These are phyloP conservation scores for Podiceps cristatus DNA, from an alignment of 2,113 vertebrate genomes.

Conservation along the genomic window DNA sequence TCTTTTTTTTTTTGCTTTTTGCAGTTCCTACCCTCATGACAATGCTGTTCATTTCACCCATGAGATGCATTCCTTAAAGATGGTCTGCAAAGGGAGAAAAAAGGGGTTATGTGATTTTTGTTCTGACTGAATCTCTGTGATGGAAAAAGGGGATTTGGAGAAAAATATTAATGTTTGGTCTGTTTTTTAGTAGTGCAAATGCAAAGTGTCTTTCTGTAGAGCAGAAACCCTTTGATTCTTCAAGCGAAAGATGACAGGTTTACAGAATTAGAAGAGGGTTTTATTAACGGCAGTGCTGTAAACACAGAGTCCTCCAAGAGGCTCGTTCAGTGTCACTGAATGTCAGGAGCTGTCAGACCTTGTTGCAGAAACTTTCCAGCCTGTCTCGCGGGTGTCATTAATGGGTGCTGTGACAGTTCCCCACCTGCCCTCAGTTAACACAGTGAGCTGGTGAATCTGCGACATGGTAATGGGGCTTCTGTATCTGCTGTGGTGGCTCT, in stretches of 20 bases:
- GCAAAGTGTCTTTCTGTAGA: constrained; percentile 39
- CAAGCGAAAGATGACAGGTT: background rate
- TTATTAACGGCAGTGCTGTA: constrained; percentile 43
- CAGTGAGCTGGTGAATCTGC: background rate
- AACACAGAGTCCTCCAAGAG: constrained; percentile 33
- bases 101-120: background rate
- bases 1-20: background rate
- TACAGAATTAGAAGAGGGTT: constrained; percentile 45
- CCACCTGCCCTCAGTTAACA: background rate
- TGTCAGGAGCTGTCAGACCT: constrained; percentile 19
- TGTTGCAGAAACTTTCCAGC: background rate
- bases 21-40: background rate
- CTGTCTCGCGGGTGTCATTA: background rate
- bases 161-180: constrained; percentile 24
- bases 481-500: background rate
- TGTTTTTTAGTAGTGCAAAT: constrained; percentile 43
- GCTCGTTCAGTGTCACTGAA: background rate
- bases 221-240: constrained; percentile 54
- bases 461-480: accelerated
- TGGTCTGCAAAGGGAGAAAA: background rate
- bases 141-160: background rate
- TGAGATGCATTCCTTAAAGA: background rate
- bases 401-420: background rate
- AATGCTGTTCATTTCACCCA: background rate
- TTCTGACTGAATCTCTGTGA: constrained; percentile 11